These are phyloP conservation scores for Lasioglossum vierecki DNA, from an alignment of 2,888 invertebrate species.

Conservation along the genomic window DNA sequence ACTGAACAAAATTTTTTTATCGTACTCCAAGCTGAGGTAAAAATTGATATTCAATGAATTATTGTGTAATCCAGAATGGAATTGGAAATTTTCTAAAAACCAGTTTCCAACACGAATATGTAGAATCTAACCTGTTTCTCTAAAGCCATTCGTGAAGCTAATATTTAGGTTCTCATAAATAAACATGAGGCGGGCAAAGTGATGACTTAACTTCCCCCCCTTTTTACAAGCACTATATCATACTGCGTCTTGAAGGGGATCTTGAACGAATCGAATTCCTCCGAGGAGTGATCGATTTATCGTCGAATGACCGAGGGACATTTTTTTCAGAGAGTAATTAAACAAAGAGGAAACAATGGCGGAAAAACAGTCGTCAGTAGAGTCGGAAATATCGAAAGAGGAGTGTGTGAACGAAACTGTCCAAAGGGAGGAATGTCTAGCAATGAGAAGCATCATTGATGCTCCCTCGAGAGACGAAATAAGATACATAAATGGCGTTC, in stretches of 20 bases:
- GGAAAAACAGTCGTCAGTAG: not conserved
- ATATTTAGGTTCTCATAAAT: not conserved
- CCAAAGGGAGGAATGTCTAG: not conserved
- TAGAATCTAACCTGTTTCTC: not conserved
- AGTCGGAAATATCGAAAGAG: not conserved
- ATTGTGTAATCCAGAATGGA: not conserved
- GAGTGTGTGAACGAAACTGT: accelerated
- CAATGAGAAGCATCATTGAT: conserved; percentile 44
- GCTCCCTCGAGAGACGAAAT: conserved; percentile 4
- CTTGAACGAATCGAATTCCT: not conserved
- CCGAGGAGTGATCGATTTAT: not conserved
- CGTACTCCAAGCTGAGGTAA: too few species aligned
- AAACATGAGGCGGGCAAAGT: not conserved
- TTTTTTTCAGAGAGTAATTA: not conserved
- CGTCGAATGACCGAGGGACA: not conserved
- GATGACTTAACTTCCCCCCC: not conserved
- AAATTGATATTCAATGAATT: not conserved
- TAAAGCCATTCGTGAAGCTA: not conserved
- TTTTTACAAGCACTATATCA: not conserved
- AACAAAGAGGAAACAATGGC: not conserved
- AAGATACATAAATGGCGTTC: not conserved
- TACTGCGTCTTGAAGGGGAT: not conserved
- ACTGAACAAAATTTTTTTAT: not conserved
- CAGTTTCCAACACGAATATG: not conserved
- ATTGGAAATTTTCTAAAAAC: not conserved